These are phyloP conservation scores for Scleropages formosus DNA, from an alignment of 2,797 vertebrate species.

Conservation along the genomic window DNA sequence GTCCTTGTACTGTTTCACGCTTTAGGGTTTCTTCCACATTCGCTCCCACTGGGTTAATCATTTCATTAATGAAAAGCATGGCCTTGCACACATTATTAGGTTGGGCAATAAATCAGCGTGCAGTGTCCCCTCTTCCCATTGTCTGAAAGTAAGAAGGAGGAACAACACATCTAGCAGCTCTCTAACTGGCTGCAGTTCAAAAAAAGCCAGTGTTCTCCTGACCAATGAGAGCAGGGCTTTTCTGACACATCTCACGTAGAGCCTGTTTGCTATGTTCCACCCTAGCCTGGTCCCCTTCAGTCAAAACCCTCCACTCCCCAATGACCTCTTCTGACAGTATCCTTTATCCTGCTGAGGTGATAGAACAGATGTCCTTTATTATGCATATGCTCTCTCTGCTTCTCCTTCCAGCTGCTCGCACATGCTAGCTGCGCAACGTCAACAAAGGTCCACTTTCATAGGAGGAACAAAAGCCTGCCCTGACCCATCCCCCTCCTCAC, in stretches of 20 bases:
- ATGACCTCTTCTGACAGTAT: slow-evolving; percentile 61
- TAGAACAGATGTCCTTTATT: slow-evolving; percentile 69
- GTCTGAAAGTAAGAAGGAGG: neutral
- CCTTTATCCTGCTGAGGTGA: slow-evolving; percentile 46
- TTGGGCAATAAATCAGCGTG: too few relatives aligned
- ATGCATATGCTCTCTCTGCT: slow-evolving; percentile 66
- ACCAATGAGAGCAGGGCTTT: slow-evolving; percentile 58
- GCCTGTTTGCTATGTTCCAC: slow-evolving; percentile 22
- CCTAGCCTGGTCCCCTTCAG: slow-evolving; percentile 41
- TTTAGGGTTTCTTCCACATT: neutral
- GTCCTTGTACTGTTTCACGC: neutral
- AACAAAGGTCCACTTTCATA: slow-evolving; percentile 52
- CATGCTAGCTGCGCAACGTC: slow-evolving; percentile 59
- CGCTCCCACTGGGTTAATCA: neutral
- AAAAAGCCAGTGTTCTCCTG: slow-evolving; percentile 47
- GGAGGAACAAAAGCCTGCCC: slow-evolving; percentile 37
- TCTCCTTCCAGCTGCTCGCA: slow-evolving; percentile 65
- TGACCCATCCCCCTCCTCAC: slow-evolving; percentile 70
- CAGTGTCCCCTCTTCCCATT: slow-evolving; percentile 15
- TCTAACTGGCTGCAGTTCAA: slow-evolving; percentile 57
- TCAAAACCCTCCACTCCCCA: slow-evolving; percentile 17
- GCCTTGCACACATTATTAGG: too few relatives aligned
- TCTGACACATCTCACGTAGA: slow-evolving; percentile 43
- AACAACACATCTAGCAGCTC: slow-evolving; percentile 50
- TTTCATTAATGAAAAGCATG: slow-evolving; percentile 37